phyloP scores from a whole-genome alignment of 2,888 invertebrate genomes.

The Erebia ligea region DNA sequence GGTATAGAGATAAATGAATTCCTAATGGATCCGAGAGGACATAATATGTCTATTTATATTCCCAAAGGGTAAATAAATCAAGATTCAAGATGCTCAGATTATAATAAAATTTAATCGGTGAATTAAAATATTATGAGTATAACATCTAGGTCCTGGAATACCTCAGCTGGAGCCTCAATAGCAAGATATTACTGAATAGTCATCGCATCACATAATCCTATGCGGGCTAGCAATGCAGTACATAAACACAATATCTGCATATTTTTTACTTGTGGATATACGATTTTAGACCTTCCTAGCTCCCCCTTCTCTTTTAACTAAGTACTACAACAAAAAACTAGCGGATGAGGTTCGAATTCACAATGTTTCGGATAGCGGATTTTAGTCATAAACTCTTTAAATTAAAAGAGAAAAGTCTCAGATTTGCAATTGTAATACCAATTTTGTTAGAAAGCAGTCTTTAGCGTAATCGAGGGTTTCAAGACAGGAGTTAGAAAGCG shows the following conservation, averaged over 20 bases:
- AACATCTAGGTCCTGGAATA: background rate
- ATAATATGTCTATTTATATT: background rate
- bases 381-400: background rate
- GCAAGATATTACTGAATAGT: background rate
- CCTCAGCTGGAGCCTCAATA: background rate
- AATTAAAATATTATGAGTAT: background rate
- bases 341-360: background rate
- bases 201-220: background rate
- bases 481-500: conserved; percentile 50
- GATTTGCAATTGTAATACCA: conserved; percentile 23
- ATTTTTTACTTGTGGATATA: background rate
- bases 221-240: background rate
- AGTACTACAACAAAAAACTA: conserved; percentile 24
- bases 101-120: background rate
- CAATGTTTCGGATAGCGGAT: background rate
- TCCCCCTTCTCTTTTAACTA: background rate
- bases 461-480: conserved; percentile 31
- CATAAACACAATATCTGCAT: background rate
- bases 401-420: conserved; percentile 16
- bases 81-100: conserved; percentile 40
- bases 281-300: too few species aligned
- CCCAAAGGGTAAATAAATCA: conserved; percentile 46
- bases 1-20: conserved; percentile 59
- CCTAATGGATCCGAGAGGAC: conserved; percentile 45
- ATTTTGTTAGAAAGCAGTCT: conserved; percentile 33